Evolutionary conservation across 2,888 invertebrate genomes (phyloP).

Genomic region (Bellardia bayeri): DNA sequence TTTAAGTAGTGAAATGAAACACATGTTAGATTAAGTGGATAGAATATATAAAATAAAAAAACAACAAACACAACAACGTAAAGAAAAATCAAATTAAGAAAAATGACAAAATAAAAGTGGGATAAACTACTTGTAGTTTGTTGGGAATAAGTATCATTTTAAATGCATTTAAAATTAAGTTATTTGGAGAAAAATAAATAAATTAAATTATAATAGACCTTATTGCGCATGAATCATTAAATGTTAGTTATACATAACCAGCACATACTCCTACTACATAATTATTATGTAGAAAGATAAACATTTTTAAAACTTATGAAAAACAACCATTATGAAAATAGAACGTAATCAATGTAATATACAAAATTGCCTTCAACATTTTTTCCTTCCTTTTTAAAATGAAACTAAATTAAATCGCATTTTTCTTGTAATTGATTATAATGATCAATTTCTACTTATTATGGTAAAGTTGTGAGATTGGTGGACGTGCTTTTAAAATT

Average conservation of each 20-base stretch:
- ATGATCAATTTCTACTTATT: no score
- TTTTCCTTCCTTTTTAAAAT: no score
- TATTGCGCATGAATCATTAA: background rate
- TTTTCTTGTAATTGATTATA: no score
- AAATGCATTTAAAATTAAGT: constrained; percentile 56
- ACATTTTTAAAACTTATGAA: no score
- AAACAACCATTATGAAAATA: no score
- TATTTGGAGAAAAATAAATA: background rate
- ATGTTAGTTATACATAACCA: background rate
- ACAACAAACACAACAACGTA: background rate
- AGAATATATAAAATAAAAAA: background rate
- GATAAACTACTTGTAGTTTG: constrained; percentile 43
- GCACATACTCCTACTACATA: background rate
- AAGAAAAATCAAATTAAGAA: background rate
- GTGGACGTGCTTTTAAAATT: no score
- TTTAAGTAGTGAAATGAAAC: constrained; percentile 71
- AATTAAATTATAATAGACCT: constrained; percentile 45
- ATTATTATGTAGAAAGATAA: no score
- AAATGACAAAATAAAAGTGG: constrained; percentile 59
- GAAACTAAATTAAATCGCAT: no score
- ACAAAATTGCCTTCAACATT: no score
- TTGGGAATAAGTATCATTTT: constrained; percentile 36
- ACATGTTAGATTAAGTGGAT: constrained; percentile 68
- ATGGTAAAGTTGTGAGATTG: no score
- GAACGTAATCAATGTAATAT: no score